phyloP scores from a whole-genome alignment of 2,113 vertebrate species.

The Petromus typicus region DNA sequence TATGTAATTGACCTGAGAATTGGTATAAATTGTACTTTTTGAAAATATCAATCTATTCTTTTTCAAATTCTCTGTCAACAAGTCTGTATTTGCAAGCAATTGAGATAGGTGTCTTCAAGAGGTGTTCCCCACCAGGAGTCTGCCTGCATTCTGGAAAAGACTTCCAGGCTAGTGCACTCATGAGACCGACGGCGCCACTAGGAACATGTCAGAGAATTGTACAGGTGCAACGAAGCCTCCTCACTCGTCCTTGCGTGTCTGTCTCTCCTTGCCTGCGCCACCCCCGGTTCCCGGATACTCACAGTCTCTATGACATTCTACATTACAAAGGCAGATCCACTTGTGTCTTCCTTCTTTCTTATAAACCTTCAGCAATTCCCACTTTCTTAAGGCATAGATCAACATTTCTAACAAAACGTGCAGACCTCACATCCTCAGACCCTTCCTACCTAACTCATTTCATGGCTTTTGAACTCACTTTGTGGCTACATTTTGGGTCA shows the following conservation, averaged over 20 bases:
- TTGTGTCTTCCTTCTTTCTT: background rate
- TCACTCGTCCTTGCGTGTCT: rapidly evolving
- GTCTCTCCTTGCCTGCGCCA: rapidly evolving
- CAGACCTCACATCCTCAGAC: too few relatives aligned
- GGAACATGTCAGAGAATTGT: rapidly evolving
- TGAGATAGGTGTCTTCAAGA: background rate
- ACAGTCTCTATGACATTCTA: background rate
- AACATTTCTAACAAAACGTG: too few relatives aligned
- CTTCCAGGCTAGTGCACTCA: background rate
- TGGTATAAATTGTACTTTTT: too few relatives aligned
- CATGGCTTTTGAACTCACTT: background rate
- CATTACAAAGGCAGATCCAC: background rate
- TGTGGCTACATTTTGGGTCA: rapidly evolving
- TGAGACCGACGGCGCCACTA: rapidly evolving
- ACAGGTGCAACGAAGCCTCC: rapidly evolving
- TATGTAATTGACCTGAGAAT: background rate
- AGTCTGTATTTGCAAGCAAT: background rate
- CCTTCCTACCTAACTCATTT: background rate
- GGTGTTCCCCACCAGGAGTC: background rate
- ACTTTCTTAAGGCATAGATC: background rate
- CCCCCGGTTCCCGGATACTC: rapidly evolving
- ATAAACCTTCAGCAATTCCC: background rate
- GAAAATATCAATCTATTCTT: background rate
- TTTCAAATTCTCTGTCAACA: background rate
- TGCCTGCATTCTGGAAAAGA: rapidly evolving